A percentile compares a stretch with the other conserved stretches of the same genome.
Evolutionary conservation across 2,888 invertebrate species (phyloP).

Genomic region (Protophormia terraenovae): DNA sequence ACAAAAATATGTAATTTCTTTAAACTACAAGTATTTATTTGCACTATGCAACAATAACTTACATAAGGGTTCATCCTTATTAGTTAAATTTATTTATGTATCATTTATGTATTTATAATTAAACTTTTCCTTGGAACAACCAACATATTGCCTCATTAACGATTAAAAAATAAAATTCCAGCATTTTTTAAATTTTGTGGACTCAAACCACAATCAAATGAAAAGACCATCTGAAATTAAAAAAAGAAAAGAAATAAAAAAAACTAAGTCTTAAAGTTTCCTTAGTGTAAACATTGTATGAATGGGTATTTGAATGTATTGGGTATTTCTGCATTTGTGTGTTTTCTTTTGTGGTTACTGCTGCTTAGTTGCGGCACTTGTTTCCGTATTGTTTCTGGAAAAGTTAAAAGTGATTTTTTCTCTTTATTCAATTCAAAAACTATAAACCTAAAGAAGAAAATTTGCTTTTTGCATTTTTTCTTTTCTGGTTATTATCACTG

Average conservation of each 20-base stretch:
- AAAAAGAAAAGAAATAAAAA: neutral
- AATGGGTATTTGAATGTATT: slow-evolving; percentile 31
- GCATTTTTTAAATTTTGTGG: slow-evolving; percentile 8
- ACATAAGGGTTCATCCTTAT: too few species aligned
- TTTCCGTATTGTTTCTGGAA: slow-evolving; percentile 36
- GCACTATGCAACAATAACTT: too few species aligned
- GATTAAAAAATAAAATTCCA: too few species aligned
- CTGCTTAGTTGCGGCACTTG: slow-evolving; percentile 26
- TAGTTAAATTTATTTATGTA: too few species aligned
- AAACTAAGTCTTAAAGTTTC: slow-evolving; percentile 20
- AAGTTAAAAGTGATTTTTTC: slow-evolving; percentile 43
- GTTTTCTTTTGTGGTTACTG: neutral
- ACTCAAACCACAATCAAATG: neutral
- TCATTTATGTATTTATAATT: too few species aligned
- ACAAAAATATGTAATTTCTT: too few species aligned
- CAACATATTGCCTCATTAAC: too few species aligned
- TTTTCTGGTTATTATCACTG: slow-evolving; percentile 47
- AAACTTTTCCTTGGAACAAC: too few species aligned
- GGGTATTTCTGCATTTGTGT: neutral
- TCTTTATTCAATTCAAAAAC: slow-evolving; percentile 33
- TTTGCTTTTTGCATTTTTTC: slow-evolving; percentile 6
- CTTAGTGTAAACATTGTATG: slow-evolving; percentile 3
- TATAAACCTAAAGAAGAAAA: neutral
- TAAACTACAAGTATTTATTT: too few species aligned
- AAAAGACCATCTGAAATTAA: slow-evolving; percentile 18